A percentile compares a stretch with the other conserved stretches of the same genome.
phyloP scores from a whole-genome alignment of 1,140 invertebrate species.

The Drosophila ercepeae region DNA sequence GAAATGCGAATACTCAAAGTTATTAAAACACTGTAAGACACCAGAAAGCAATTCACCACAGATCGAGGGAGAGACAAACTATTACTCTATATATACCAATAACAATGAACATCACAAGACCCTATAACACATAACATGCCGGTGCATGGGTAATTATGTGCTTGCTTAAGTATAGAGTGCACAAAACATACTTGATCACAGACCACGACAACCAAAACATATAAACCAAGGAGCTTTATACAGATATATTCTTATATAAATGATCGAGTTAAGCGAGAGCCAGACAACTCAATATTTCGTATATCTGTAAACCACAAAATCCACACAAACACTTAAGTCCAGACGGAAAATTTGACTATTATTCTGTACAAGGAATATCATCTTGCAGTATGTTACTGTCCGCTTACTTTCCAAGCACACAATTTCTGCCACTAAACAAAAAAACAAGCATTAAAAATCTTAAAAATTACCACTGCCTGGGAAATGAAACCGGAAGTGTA shows the following conservation, averaged over 20 bases:
- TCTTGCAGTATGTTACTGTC: constrained; percentile 67
- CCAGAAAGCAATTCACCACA: constrained; percentile 58
- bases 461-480: constrained; percentile 69
- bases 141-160: constrained; percentile 74
- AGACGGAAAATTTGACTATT: constrained; percentile 41
- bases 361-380: constrained; percentile 25
- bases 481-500: constrained; percentile 8
- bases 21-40: constrained; percentile 45
- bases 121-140: constrained; percentile 70
- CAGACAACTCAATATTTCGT: constrained; percentile 23
- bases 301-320: constrained; percentile 37
- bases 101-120: constrained; percentile 73
- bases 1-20: constrained; percentile 58
- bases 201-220: constrained; percentile 43
- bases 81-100: constrained; percentile 59
- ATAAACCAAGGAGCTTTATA: constrained; percentile 68
- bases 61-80: constrained; percentile 15
- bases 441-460: constrained; percentile 59
- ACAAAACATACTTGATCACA: constrained; percentile 44
- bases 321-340: constrained; percentile 8
- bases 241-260: constrained; percentile 24
- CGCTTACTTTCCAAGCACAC: constrained; percentile 71
- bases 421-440: constrained; percentile 59
- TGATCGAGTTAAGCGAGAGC: constrained; percentile 23
- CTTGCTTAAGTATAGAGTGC: constrained; percentile 60